Conservation (phyloP, 2,797 vertebrate species). For the Notamacropus eugenii region DNA sequence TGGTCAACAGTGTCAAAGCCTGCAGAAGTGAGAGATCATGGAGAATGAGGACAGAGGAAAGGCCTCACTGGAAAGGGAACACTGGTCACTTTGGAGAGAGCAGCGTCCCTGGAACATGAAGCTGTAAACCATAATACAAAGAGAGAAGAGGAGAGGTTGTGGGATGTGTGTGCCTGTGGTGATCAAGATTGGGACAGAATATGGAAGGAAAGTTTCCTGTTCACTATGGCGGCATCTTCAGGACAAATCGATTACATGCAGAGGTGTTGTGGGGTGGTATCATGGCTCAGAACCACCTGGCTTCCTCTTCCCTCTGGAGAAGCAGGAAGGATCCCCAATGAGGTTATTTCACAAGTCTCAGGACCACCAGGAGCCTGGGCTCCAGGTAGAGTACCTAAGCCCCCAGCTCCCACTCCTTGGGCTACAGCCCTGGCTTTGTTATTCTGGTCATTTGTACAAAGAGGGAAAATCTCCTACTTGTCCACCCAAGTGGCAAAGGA, state of each 20-base stretch:
- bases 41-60: background rate
- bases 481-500: background rate
- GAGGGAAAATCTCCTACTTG: background rate
- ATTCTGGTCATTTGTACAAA: background rate
- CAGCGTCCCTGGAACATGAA: background rate
- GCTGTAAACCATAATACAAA: background rate
- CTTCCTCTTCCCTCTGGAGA: background rate
- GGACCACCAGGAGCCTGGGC: background rate
- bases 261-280: background rate
- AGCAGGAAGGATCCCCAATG: background rate
- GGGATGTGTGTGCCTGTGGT: background rate
- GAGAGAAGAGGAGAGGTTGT: background rate
- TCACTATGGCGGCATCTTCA: background rate
- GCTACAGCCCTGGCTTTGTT: too few relatives aligned
- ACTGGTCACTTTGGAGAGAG: background rate
- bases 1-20: background rate
- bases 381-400: too few relatives aligned
- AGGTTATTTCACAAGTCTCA: conserved; percentile 3
- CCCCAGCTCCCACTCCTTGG: background rate
- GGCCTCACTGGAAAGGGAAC: background rate
- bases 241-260: background rate
- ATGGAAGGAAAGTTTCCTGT: background rate
- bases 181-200: background rate
- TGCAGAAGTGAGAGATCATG: background rate
- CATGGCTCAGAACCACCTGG: background rate